Base-by-base conservation (phyloP, 2,113 vertebrate genomes). In the Andinoacara biseriatus region DNA sequence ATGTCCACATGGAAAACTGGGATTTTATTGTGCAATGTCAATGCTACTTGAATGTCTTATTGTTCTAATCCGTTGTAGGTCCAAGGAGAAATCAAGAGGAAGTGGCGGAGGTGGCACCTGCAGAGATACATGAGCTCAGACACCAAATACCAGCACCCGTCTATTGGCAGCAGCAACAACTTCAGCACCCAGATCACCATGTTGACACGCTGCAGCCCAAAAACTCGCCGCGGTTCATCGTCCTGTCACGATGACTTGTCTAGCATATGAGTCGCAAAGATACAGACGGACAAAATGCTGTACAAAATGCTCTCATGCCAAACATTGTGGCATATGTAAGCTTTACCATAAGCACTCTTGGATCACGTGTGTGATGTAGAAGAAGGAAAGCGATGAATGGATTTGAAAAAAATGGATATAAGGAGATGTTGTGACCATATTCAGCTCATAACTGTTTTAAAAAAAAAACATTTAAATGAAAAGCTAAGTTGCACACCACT, bases 101-200 rank as follows among this genome's bases (percentile, higher is more conserved):
- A 99, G 94, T 99, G 98, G 98, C 94, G 98, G 91, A 96, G 98
- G 95, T 99, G 98, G 98, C 98, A 98, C 94, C 96, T 99, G 91
- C 98, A 99, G 94, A 96, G 97, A 83, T 98, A 99, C 93, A 97
- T 99, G 95, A 94, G 96, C 90, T 96, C 98, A 80, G 97, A 97
- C 95, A 97, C 97, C 95, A 99, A 99, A 91, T 98, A 99, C 90
- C 97, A 98, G 76, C 98, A 99, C 80, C 98, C 98, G 0, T 99
- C 98, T 49, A 97, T 97, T 91, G 96, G 97, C 96, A 99, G 97
- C 80, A 98, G 98, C 90, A 97, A 97, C 95, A 99, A 98, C 81
- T 98, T 97, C 89, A 97, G 96, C 94, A 99, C 98, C 35, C 98
- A 99, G 94, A 97, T 99, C 94, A 98, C 97, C 94, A 98, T 99